Base-by-base conservation (phyloP, 2,113 vertebrate species). In the Semnornis frantzii region DNA sequence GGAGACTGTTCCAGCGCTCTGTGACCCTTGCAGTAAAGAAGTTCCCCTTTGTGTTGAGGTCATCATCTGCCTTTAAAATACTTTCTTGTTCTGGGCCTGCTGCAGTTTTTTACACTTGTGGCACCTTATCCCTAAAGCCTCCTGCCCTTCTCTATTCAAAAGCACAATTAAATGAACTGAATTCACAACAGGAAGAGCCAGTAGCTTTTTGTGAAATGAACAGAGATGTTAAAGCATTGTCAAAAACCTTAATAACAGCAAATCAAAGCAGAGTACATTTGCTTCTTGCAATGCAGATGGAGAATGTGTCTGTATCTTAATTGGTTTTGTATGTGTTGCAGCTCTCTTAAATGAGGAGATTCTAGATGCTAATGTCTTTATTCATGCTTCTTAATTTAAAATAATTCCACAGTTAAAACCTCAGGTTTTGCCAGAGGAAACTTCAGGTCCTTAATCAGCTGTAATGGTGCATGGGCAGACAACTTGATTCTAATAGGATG, bases 331-430 rank as follows among this genome's bases (percentile, higher is more conserved):
- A 8, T 57, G 34, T 76, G 14, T 37, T 90, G 50, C 44, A 62
- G 10, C 27, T 75, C 66, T 30, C 3, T 13, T 75, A 46, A 75
- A 76, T 78, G 33, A 72, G 60, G 81, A 69, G 12, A 64, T 78
- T 60, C 50, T 58, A 54, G 62, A 60, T 71, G 42, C 50, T 92
- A 83, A 74, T 78, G 19, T 54, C 15, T 68, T 25, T 74, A 12
- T 86, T 85, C 62, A 25, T 86, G 44, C 63, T 72, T 64, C 74
- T 89, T 68, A 81, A 48, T 84, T 89, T 82, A 75, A 82, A 79
- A 30, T 62, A 78, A 75, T 60, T 58, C 16, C 21, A 12, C 23
- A 28, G 17, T 65, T 91, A 88, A 84, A 92, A 89, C 31, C 34
- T 84, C 44, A 31, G n/a, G 23, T 42, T 82, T 74, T 92, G 54